phyloP scores from a whole-genome alignment of 2,888 invertebrate species.

The Acronicta psi region DNA sequence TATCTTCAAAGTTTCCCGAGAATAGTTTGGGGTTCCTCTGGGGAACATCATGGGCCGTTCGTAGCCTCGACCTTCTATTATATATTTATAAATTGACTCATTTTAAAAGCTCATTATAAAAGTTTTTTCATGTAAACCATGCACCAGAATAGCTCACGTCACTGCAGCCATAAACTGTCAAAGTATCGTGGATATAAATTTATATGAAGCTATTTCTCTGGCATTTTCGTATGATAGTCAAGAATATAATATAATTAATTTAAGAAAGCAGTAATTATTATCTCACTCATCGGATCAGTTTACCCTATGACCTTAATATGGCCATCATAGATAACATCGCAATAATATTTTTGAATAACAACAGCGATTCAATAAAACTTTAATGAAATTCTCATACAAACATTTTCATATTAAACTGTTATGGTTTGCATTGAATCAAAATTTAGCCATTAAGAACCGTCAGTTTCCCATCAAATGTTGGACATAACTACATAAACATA shows the following conservation, averaged over 20 bases:
- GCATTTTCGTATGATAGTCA: slow-evolving; percentile 7
- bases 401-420: slow-evolving; percentile 24
- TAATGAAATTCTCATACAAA: slow-evolving; percentile 21
- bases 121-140: slow-evolving; percentile 21
- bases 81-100: too few relatives aligned
- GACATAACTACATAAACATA: slow-evolving; percentile 40
- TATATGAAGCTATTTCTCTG: not conserved
- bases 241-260: slow-evolving; percentile 12
- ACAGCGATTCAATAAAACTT: slow-evolving; percentile 35
- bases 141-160: slow-evolving; percentile 34
- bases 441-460: slow-evolving; percentile 46
- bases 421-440: slow-evolving; percentile 49
- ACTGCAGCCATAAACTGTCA: slow-evolving; percentile 33
- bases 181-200: not conserved
- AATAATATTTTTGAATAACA: slow-evolving; percentile 24
- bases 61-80: too few relatives aligned
- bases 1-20: not conserved
- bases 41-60: slow-evolving; percentile 14
- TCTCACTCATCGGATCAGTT: slow-evolving; percentile 5
- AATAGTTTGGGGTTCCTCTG: slow-evolving; percentile 3
- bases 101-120: slow-evolving; percentile 1
- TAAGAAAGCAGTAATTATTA: slow-evolving; percentile 19
- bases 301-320: slow-evolving; percentile 12
- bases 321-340: slow-evolving; percentile 27
- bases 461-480: slow-evolving; percentile 52